Conservation (phyloP, 2,113 vertebrate species). For the Microcebus tavaratra region DNA sequence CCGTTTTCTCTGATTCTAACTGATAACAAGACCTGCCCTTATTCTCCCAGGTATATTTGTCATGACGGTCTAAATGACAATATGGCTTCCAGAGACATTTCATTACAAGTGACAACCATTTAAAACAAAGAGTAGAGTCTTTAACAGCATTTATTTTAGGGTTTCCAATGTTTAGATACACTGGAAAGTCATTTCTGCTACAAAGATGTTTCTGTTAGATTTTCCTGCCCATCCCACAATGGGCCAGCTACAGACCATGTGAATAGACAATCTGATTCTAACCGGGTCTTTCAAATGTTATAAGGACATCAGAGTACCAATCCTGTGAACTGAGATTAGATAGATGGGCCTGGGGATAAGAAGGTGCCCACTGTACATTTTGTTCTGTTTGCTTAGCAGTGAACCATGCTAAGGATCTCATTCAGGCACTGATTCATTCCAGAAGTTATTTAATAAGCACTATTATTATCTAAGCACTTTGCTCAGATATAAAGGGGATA, state of each 20-base stretch:
- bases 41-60: neutral
- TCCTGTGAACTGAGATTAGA: neutral
- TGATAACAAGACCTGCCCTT: neutral
- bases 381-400: neutral
- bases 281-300: neutral
- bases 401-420: neutral
- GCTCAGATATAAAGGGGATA: neutral
- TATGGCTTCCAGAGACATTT: neutral
- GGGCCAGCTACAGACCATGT: neutral
- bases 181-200: neutral
- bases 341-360: neutral
- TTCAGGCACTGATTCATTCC: neutral
- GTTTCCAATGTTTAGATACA: neutral
- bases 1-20: neutral
- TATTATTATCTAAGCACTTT: neutral
- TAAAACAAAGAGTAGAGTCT: neutral
- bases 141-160: neutral
- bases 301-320: neutral
- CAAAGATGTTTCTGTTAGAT: neutral
- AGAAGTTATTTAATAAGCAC: neutral
- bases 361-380: neutral
- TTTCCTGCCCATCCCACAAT: neutral
- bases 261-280: neutral
- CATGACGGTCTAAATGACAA: neutral
- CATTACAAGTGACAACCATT: neutral